Evolutionary conservation across 30 jellyfish, hydroid and myxozoan species (phyloP), one percentile per base, ranked within the genome.

Genomic region (Cassiopea andromeda): DNA sequence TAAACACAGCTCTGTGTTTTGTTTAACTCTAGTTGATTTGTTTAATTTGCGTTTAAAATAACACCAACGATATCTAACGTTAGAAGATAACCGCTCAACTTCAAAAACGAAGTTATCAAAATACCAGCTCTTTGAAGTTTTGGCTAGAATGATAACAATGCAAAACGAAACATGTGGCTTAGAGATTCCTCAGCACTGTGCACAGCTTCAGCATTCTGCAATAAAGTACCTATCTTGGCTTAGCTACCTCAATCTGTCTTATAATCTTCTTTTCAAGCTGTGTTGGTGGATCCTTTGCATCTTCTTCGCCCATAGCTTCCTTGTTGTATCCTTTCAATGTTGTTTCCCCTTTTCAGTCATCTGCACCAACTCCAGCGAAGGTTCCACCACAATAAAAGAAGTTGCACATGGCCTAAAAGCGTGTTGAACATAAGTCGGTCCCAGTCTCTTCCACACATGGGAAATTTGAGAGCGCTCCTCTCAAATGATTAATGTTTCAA

Each of bases 231-330:
- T 60, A 48, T 14, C 60, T 50, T 13, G 6, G 2, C 44, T 49
- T 49, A 13, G 46, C 7, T 78, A 93, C 98, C 94, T 93, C 98
- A 13, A 93, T 77, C 82, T 93, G 98, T 73, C 93, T 82, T 60
- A 93, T 93, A 14, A 93, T 83, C 85, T 93, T 93, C 89, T 93
- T 81, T 75, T 93, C 98, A 38, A 93, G 94, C 64, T 83, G 92
- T 58, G 73, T 69, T 16, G 76, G 47, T 10, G 19, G 60, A 14
- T 80, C 80, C 6, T 86, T 76, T 14, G 68, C 82, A 60, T 78
- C 89, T 27, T 78, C 79, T 86, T 86, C 84, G 19, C 89, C 93
- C 93, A 86, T 86, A n/a, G 16, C 76, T 17, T 17, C 73, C 19
- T 61, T 2, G 7, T 61, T 14, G 4, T 14, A 2, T 61, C 4